phyloP scores from a whole-genome alignment of 2,888 invertebrate species.

The Callimorpha dominula region DNA sequence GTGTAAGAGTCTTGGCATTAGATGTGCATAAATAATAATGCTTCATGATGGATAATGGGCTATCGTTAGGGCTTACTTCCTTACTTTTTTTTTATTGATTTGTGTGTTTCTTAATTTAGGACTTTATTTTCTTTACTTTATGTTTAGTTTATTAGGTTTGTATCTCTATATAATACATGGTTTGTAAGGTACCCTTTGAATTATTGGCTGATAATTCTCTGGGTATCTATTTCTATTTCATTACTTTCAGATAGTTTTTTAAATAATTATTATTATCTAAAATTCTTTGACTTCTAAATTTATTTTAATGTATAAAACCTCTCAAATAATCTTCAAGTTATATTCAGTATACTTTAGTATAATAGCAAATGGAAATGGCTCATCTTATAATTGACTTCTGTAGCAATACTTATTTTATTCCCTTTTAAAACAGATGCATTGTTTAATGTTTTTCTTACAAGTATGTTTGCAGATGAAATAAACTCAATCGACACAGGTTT shows the following conservation, averaged over 20 bases:
- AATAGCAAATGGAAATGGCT: constrained; percentile 34
- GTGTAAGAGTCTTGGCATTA: constrained; percentile 40
- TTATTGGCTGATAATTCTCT: constrained; percentile 71
- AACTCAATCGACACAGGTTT: neutral
- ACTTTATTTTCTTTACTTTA: neutral
- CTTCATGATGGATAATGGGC: constrained; percentile 31
- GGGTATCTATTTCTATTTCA: constrained; percentile 49
- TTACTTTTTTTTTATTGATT: constrained; percentile 23
- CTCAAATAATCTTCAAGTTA: neutral
- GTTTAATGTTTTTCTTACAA: constrained; percentile 28
- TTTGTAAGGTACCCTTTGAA: constrained; percentile 54
- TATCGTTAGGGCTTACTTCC: constrained; percentile 22
- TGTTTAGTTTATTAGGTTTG: neutral
- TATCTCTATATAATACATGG: neutral
- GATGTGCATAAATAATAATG: constrained; percentile 46
- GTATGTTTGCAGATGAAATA: constrained; percentile 39
- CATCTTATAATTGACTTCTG: constrained; percentile 13
- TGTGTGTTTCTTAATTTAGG: constrained; percentile 22
- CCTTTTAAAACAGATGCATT: neutral
- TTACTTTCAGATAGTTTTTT: neutral
- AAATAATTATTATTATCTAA: neutral
- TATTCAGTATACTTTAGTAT: neutral
- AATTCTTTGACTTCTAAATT: neutral
- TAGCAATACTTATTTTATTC: neutral
- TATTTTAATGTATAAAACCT: neutral